These are phyloP conservation scores for Lutra lutra DNA, from an alignment of 2,797 vertebrate genomes.

Conservation along the genomic window DNA sequence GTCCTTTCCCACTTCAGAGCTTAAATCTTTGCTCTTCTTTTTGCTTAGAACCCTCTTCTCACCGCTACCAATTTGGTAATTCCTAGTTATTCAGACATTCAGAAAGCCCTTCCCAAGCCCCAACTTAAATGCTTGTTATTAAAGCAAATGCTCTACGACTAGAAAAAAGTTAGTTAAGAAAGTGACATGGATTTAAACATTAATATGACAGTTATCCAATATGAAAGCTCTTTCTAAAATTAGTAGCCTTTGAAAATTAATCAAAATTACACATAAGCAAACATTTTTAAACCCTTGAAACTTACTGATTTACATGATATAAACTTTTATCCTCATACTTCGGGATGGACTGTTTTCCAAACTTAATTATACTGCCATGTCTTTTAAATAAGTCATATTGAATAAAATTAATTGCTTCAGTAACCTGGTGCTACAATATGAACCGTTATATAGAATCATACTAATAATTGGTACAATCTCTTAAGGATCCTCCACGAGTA, in stretches of 20 bases:
- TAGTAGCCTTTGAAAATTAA: background rate
- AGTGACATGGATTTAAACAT: background rate
- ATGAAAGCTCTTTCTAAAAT: background rate
- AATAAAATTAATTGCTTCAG: background rate
- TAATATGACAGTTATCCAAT: background rate
- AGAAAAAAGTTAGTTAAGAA: slow-evolving; percentile 7
- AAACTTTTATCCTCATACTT: background rate
- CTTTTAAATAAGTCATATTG: background rate
- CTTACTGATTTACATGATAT: background rate
- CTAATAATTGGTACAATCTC: background rate
- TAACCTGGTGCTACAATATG: background rate
- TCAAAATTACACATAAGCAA: background rate
- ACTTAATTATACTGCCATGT: background rate
- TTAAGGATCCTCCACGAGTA: background rate
- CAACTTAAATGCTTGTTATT: background rate
- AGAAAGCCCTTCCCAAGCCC: background rate
- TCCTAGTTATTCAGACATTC: background rate
- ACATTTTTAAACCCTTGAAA: background rate
- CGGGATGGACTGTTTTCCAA: background rate
- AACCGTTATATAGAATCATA: background rate
- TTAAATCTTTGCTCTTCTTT: background rate
- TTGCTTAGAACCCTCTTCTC: background rate
- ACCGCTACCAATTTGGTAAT: background rate
- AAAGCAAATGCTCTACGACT: background rate
- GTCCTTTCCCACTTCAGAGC: background rate